phyloP scores from a whole-genome alignment of 2,797 vertebrate genomes.

The Botia almorhae region DNA sequence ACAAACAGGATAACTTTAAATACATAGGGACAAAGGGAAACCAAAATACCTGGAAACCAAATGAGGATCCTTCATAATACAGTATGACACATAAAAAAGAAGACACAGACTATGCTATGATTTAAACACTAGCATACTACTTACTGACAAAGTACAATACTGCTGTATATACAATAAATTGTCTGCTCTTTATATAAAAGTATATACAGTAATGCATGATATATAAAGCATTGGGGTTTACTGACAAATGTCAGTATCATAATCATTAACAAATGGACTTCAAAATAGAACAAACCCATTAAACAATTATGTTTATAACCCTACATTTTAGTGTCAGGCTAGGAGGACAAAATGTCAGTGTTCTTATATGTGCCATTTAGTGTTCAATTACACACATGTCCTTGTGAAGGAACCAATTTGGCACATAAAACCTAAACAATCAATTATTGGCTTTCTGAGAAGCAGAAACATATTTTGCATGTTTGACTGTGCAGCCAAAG shows the following conservation, averaged over 20 bases:
- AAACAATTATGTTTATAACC: too few species aligned
- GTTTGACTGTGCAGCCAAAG: conserved; percentile 18
- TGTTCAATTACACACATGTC: conserved; percentile 8
- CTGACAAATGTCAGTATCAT: too few species aligned
- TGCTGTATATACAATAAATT: too few species aligned
- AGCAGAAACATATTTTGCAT: conserved; percentile 31
- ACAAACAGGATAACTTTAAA: neutral
- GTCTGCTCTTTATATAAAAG: too few species aligned
- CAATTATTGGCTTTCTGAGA: conserved; percentile 32
- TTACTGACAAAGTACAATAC: too few species aligned
- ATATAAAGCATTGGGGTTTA: too few species aligned
- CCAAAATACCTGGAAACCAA: neutral
- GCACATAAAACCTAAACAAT: conserved; percentile 7
- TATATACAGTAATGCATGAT: too few species aligned
- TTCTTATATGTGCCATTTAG: neutral
- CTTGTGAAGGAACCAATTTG: neutral
- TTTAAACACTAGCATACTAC: too few species aligned
- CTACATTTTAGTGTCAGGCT: neutral
- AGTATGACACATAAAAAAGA: too few species aligned
- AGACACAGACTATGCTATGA: too few species aligned
- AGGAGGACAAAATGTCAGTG: conserved; percentile 12
- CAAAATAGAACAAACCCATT: too few species aligned
- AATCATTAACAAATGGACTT: too few species aligned
- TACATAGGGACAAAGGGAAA: neutral
- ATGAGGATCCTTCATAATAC: neutral